These are phyloP conservation scores for Strix aluco DNA, from an alignment of 2,113 vertebrate species.

Conservation along the genomic window DNA sequence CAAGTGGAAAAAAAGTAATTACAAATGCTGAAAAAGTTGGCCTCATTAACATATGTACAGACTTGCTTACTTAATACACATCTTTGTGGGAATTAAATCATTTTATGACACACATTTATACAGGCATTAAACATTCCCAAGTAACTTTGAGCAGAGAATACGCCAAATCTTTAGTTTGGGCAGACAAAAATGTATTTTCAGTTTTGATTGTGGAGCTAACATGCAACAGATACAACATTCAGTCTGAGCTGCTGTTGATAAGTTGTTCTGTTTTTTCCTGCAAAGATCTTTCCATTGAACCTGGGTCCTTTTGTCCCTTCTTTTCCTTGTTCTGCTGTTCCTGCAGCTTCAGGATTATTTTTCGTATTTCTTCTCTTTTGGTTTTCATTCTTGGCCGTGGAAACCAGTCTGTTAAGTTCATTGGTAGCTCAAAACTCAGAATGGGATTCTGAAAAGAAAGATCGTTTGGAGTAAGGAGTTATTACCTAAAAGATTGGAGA, in stretches of 20 bases:
- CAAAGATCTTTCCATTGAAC: conserved; percentile 62
- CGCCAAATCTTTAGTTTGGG: conserved; percentile 62
- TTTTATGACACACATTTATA: conserved; percentile 79
- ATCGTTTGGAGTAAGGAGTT: neutral
- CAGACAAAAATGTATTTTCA: conserved; percentile 54
- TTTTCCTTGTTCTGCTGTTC: conserved; percentile 84
- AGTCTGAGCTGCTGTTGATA: conserved; percentile 75
- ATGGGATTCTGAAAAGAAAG: conserved; percentile 85
- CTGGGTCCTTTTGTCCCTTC: conserved; percentile 73
- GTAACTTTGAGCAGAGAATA: conserved; percentile 65
- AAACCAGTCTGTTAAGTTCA: conserved; percentile 95
- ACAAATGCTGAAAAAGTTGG: conserved; percentile 92
- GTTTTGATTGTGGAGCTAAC: conserved; percentile 61
- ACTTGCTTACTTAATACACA: conserved; percentile 83
- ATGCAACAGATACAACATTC: conserved; percentile 64
- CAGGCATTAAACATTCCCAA: conserved; percentile 73
- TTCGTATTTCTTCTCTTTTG: conserved; percentile 92
- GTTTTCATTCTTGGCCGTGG: conserved; percentile 95
- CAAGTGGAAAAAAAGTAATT: conserved; percentile 84
- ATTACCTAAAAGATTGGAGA: neutral
- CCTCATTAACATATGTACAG: conserved; percentile 92
- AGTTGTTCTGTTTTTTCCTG: conserved; percentile 67
- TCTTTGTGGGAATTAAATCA: conserved; percentile 75
- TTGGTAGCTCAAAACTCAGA: conserved; percentile 90
- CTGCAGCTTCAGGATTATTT: conserved; percentile 90